Evolutionary conservation across 2,113 vertebrate genomes (phyloP).

Genomic region (Edolisoma coerulescens): DNA sequence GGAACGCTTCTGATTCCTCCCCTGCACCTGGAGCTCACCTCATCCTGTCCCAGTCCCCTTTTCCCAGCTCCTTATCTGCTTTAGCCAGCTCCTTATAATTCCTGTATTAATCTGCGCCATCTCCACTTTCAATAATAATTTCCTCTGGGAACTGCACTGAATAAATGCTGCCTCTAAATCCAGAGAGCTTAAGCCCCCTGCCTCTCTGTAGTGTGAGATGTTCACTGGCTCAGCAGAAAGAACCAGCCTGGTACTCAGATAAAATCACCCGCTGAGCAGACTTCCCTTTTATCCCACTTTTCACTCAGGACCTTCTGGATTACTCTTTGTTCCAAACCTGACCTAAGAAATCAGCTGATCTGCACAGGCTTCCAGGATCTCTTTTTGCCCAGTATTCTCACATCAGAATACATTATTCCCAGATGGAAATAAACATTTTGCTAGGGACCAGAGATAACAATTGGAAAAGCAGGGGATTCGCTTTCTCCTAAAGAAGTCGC

Average conservation of each 20-base stretch:
- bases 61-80: constrained; percentile 19
- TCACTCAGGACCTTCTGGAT: not conserved
- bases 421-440: not conserved
- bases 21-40: not conserved
- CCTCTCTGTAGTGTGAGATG: not conserved
- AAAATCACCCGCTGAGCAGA: not conserved
- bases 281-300: not conserved
- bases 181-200: not conserved
- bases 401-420: not conserved
- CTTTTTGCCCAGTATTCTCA: not conserved
- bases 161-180: not conserved
- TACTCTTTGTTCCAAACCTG: not conserved
- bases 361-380: not conserved
- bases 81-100: constrained; percentile 12
- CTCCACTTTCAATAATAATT: constrained; percentile 20
- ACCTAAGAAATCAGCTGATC: not conserved
- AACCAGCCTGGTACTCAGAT: not conserved
- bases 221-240: not conserved
- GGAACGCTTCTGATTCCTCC: not conserved
- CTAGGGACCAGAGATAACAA: not conserved
- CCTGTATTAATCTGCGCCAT: not conserved
- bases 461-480: fast-evolving
- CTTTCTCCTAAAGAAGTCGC: not conserved
- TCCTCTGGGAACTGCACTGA: constrained; percentile 8
- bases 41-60: not conserved